Conservation (phyloP, 2,888 invertebrate genomes). For the Orthosia incerta region DNA sequence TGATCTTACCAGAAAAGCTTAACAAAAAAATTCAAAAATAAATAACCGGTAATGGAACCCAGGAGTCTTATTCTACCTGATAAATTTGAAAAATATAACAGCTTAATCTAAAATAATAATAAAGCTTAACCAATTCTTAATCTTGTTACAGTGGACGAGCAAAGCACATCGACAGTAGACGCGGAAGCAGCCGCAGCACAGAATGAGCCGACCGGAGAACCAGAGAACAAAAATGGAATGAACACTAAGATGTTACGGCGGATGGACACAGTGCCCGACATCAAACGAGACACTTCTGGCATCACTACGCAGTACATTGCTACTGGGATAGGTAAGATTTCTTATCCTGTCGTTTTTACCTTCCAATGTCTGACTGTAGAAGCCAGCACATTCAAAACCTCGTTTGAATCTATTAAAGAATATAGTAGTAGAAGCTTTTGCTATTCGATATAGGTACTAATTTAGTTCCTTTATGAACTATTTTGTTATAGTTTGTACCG, state of each 20-base stretch:
- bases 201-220: slow-evolving; percentile 52
- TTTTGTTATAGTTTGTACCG: neutral
- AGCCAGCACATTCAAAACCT: neutral
- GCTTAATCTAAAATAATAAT: neutral
- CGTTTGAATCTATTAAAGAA: neutral
- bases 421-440: no score
- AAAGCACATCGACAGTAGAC: slow-evolving; percentile 69
- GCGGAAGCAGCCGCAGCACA: slow-evolving; percentile 60
- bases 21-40: neutral
- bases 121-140: neutral
- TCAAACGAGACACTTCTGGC: slow-evolving; percentile 86
- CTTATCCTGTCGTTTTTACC: neutral
- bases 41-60: no score
- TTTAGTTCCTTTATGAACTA: neutral
- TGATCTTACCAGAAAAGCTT: neutral
- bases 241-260: slow-evolving; percentile 78
- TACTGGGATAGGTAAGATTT: slow-evolving; percentile 83
- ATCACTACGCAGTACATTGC: slow-evolving; percentile 88
- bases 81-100: neutral
- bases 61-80: neutral
- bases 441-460: no score
- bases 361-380: neutral
- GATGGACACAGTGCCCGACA: slow-evolving; percentile 86
- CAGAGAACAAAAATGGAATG: slow-evolving; percentile 72
- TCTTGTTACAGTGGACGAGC: slow-evolving; percentile 72